Conservation (phyloP, 2,113 vertebrate genomes). For the Butastur rufipennis region DNA sequence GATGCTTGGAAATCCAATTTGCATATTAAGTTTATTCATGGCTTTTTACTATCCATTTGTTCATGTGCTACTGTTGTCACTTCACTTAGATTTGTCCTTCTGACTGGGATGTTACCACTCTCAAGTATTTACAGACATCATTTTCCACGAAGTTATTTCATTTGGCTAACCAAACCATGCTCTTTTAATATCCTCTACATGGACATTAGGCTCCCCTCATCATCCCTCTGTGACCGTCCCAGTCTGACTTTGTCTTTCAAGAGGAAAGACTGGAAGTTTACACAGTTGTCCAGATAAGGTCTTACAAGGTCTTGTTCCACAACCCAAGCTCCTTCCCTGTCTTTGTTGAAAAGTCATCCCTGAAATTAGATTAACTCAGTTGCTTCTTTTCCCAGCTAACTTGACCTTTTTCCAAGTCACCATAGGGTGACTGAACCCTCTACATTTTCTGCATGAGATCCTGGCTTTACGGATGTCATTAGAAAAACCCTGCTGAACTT, state of each 20-base stretch:
- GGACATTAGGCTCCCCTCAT: neutral
- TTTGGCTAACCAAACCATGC: neutral
- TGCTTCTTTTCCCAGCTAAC: neutral
- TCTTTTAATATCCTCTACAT: neutral
- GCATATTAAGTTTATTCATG: neutral
- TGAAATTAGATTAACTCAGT: neutral
- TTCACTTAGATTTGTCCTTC: neutral
- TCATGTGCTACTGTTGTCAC: neutral
- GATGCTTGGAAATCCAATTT: neutral
- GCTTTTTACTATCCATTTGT: neutral
- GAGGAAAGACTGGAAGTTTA: neutral
- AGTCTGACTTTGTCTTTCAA: neutral
- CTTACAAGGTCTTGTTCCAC: neutral
- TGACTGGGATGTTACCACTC: neutral
- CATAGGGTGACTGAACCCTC: neutral
- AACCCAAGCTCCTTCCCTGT: neutral
- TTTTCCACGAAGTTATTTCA: neutral
- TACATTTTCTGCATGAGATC: neutral
- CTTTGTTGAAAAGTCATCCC: neutral
- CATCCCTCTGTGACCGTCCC: neutral
- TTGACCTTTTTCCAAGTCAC: neutral
- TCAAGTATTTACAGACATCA: neutral
- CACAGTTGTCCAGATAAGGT: neutral
- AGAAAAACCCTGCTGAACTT: neutral
- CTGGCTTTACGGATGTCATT: neutral